phyloP scores from a whole-genome alignment of 2,113 vertebrate genomes.

The Apodemus sylvaticus region DNA sequence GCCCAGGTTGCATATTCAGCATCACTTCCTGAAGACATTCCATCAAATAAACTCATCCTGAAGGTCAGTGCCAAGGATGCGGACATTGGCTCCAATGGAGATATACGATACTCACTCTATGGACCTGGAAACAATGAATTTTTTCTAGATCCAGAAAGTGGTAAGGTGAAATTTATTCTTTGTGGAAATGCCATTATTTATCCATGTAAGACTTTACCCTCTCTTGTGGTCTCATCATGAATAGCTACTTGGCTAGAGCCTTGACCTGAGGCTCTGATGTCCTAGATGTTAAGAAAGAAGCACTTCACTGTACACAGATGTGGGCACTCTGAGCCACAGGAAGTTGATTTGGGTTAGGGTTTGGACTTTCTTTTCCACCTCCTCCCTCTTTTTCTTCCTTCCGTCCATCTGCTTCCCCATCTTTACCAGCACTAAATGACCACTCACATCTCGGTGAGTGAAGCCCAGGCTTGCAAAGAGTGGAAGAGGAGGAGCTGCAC shows the following conservation, averaged over 20 bases:
- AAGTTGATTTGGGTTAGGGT: background rate
- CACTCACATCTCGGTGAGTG: background rate
- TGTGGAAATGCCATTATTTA: conserved; percentile 22
- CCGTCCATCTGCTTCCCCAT: background rate
- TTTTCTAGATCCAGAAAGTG: conserved; percentile 93
- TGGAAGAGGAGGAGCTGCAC: background rate
- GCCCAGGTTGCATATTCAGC: conserved; percentile 90
- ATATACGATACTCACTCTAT: conserved; percentile 93
- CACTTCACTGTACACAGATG: background rate
- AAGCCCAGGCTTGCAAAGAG: background rate
- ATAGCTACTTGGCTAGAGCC: background rate
- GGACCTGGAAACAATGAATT: conserved; percentile 93
- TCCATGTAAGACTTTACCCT: background rate
- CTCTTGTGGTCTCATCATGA: background rate
- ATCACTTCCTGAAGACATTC: conserved; percentile 92
- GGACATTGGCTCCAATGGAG: conserved; percentile 92
- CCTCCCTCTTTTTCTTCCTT: too few relatives aligned
- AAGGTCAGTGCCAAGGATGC: conserved; percentile 92
- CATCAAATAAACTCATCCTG: conserved; percentile 91
- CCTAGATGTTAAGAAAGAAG: background rate
- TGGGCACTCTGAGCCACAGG: background rate
- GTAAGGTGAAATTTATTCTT: conserved; percentile 84
- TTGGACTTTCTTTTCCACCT: too few relatives aligned
- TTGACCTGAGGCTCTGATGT: background rate
- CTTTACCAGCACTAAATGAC: background rate